Base-by-base conservation (phyloP, 2,797 vertebrate species). In the Enteromius argenteus region DNA sequence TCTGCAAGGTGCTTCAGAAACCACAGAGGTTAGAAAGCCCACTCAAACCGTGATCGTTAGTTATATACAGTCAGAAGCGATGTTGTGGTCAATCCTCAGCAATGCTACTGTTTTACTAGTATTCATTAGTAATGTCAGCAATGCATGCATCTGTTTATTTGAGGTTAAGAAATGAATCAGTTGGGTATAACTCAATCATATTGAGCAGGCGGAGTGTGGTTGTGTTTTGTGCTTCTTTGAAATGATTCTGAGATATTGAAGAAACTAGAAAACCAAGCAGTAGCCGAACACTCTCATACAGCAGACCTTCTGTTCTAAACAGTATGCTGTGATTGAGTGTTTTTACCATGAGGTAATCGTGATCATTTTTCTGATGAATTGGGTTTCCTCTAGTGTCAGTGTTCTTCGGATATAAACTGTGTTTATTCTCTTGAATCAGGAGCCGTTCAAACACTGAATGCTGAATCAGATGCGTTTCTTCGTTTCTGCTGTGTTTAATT, bases 21-120 rank as follows among this genome's bases (percentile, higher is more conserved):
- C 6, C 37, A 23, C 75, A 10, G 62, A 68, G 67, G 79, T 71
- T 58, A 44, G 66, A 71, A 27, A 44, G 56, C 79, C 6, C 51
- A n/a, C 17, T 17, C 32, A 7, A 51, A 10, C 32, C 71, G 4
- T n/a, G 49, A 21, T 11, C 10, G 0, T 11, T 35, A 35, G 30
- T 35, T 37, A 30, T 4, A 19, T n/a, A 5, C 49, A 21, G 49
- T 21, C 42, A 39, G 37, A 69, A 7, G 11, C 14, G n/a, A 0
- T 27, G 39, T 8, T 23, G 39, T 44, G 69, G 14, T 10, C 69
- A 72, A 5, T 71, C 68, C 68, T 5, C 39, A 1, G n/a, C 6
- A 64, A 64, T 66, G 30, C 30, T 35, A 9, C 56, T 60, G 56
- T 13, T 60, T 14, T 42, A 44, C n/a, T 23, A 27, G 67, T 42